Percentiles rank a stretch among this genome's conserved stretches.
These are phyloP conservation scores for Pollenia angustigena DNA, from an alignment of 2,888 invertebrate genomes.

Conservation along the genomic window DNA sequence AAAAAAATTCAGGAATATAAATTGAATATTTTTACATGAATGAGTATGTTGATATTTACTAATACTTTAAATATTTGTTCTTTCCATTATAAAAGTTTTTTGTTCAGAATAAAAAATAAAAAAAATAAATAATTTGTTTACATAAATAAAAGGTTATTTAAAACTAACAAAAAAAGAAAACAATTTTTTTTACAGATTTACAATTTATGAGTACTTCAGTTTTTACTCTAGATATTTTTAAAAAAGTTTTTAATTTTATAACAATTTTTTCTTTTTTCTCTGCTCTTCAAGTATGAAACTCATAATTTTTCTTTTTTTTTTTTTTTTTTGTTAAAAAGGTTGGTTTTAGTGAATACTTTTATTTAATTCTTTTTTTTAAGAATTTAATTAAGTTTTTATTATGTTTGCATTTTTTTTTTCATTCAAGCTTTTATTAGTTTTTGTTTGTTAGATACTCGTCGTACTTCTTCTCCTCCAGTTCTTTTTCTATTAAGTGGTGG, in stretches of 20 bases:
- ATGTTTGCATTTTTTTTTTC: conserved; percentile 76
- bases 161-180: conserved; percentile 1
- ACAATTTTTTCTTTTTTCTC: conserved; percentile 13
- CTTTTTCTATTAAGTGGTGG: conserved; percentile 5
- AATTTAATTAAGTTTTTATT: conserved; percentile 81
- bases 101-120: not conserved
- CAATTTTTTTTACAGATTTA: not conserved
- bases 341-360: conserved; percentile 17
- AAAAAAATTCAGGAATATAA: too few relatives aligned
- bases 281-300: conserved; percentile 14
- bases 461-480: conserved; percentile 10
- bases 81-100: too few relatives aligned
- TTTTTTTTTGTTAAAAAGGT: not conserved
- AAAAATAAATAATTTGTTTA: conserved; percentile 1
- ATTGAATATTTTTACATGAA: too few relatives aligned
- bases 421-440: conserved; percentile 63
- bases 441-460: conserved; percentile 40
- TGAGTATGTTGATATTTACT: too few relatives aligned
- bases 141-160: conserved; percentile 1
- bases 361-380: conserved; percentile 74
- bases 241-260: conserved; percentile 4
- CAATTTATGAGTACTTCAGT: not conserved
- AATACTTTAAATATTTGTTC: too few relatives aligned
- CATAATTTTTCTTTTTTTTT: not conserved
- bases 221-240: conserved; percentile 13